These are phyloP conservation scores for Empidonax alnorum DNA, from an alignment of 2,113 vertebrate species.

Conservation along the genomic window DNA sequence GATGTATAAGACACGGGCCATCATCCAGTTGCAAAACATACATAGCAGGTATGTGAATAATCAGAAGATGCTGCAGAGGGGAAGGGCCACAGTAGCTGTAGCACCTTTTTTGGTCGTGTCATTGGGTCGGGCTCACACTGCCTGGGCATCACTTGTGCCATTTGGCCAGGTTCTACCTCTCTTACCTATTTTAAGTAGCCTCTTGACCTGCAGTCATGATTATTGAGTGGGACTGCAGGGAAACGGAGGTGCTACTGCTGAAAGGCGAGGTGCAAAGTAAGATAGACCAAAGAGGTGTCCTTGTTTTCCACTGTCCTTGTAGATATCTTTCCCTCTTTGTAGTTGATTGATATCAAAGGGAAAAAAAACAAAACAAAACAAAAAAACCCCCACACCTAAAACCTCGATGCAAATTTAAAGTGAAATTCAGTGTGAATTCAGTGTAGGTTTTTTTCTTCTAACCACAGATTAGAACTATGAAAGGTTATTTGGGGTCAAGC, in stretches of 20 bases:
- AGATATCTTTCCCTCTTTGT: not conserved
- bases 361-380: not conserved
- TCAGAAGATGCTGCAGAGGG: not conserved
- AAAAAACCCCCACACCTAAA: not conserved
- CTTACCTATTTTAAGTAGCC: not conserved
- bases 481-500: not conserved
- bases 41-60: not conserved
- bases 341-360: not conserved
- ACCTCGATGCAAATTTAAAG: not conserved
- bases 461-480: not conserved
- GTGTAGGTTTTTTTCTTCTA: not conserved
- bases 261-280: not conserved
- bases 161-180: not conserved
- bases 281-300: not conserved
- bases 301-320: not conserved
- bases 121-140: not conserved
- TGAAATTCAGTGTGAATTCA: not conserved
- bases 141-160: not conserved
- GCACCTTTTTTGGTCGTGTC: not conserved
- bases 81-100: not conserved
- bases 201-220: not conserved
- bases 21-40: not conserved
- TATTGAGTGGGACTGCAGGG: not conserved
- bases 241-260: not conserved
- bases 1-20: not conserved